Conservation (phyloP, 2,797 vertebrate genomes). For the Phataginus tetradactyla region DNA sequence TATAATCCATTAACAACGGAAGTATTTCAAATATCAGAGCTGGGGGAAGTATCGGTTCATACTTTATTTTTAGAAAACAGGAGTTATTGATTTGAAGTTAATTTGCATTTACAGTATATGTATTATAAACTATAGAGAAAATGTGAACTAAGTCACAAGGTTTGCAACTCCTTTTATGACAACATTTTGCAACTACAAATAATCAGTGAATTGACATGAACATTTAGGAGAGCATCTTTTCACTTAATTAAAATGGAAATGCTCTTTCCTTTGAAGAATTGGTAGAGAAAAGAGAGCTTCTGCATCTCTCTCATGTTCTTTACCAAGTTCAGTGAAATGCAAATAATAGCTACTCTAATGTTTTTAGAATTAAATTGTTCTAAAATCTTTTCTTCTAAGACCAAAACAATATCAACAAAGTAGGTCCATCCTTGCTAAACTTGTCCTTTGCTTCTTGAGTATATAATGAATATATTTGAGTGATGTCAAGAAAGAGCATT, state of each 20-base stretch:
- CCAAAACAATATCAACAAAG: not conserved
- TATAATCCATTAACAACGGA: not conserved
- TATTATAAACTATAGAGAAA: constrained; percentile 9
- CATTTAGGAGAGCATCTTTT: not conserved
- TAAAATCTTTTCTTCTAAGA: not conserved
- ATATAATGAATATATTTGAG: not conserved
- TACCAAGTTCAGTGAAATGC: constrained; percentile 9
- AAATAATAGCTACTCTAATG: not conserved
- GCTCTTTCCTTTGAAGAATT: constrained; percentile 22
- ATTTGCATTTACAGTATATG: not conserved
- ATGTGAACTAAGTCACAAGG: not conserved
- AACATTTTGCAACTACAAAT: not conserved
- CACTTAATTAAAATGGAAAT: not conserved
- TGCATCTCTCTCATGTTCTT: not conserved
- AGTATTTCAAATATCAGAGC: not conserved
- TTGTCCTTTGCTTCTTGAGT: not conserved
- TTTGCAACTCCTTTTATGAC: not conserved
- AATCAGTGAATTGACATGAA: not conserved
- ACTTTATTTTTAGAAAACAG: constrained; percentile 27
- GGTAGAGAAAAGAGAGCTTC: not conserved
- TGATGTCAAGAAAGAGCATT: not conserved
- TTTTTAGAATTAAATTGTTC: constrained; percentile 27
- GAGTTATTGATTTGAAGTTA: constrained; percentile 29
- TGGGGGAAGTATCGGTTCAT: not conserved
- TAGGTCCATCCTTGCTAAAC: not conserved